phyloP scores from a whole-genome alignment of 2,113 vertebrate species.

The Oreocharis arfaki region DNA sequence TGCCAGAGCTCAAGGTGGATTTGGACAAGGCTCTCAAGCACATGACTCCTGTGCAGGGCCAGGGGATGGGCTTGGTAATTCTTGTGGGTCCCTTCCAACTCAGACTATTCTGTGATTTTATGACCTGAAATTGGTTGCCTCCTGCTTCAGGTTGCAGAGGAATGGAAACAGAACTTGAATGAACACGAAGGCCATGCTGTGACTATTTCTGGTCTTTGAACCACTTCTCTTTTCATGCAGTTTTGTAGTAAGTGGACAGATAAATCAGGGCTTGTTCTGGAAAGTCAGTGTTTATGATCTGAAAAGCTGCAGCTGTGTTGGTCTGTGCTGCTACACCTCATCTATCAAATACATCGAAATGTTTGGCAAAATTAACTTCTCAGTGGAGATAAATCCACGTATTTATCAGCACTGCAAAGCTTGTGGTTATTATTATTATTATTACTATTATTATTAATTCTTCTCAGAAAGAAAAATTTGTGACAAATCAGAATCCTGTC shows the following conservation, averaged over 20 bases:
- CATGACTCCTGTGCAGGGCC: background rate
- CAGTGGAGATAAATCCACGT: background rate
- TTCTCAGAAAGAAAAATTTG: background rate
- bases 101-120: background rate
- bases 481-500: background rate
- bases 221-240: background rate
- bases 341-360: background rate
- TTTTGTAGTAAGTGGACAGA: background rate
- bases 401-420: background rate
- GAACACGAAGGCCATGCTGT: rapidly evolving
- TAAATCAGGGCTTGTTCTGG: background rate
- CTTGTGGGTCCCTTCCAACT: background rate
- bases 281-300: background rate
- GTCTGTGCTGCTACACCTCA: background rate
- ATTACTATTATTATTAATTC: background rate
- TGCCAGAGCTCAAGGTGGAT: background rate
- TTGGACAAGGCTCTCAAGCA: background rate
- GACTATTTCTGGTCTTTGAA: background rate
- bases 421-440: background rate
- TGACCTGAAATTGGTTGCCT: background rate
- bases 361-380: background rate
- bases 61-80: background rate
- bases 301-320: background rate
- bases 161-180: background rate
- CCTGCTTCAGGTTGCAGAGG: background rate